These are phyloP conservation scores for Dendrocincla tyrannina DNA, from an alignment of 2,797 vertebrate species.

Conservation along the genomic window DNA sequence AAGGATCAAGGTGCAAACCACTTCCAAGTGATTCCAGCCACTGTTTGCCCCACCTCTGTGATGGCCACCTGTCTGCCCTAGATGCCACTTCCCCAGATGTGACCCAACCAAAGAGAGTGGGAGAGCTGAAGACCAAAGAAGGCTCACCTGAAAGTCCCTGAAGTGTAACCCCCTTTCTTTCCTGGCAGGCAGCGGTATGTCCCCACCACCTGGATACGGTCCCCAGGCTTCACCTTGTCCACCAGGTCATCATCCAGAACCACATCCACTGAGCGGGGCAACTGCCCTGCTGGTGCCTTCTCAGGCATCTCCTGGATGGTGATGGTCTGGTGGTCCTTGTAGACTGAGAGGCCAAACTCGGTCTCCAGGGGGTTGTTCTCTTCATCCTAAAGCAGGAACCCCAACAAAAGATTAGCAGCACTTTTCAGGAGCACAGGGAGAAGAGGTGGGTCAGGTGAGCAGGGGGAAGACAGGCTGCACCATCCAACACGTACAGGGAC, in stretches of 20 bases:
- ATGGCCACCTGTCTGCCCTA: neutral
- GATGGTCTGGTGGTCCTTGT: constrained; percentile 97
- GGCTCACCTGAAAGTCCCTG: constrained; percentile 91
- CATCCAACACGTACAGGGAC: neutral
- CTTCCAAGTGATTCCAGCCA: neutral
- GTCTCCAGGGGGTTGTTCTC: constrained; percentile 98
- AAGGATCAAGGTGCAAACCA: neutral
- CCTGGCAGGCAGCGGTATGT: constrained; percentile 94
- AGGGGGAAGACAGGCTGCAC: neutral
- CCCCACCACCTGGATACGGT: constrained; percentile 91
- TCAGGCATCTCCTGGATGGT: constrained; percentile 99
- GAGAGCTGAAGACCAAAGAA: neutral
- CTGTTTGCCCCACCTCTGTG: neutral
- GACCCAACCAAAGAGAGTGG: neutral
- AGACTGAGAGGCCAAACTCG: constrained; percentile 91
- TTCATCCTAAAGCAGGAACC: constrained; percentile 83
- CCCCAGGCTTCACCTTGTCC: constrained; percentile 91
- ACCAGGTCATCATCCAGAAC: constrained; percentile 95
- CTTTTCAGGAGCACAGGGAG: neutral
- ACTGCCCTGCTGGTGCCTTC: constrained; percentile 95
- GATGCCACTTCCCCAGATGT: neutral
- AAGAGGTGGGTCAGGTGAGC: neutral
- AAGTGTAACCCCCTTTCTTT: constrained; percentile 95
- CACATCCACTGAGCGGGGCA: constrained; percentile 94
- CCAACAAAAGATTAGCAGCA: rapidly evolving